Conservation (phyloP, 2,888 invertebrate species). For the Cryptocephalus moraei region DNA sequence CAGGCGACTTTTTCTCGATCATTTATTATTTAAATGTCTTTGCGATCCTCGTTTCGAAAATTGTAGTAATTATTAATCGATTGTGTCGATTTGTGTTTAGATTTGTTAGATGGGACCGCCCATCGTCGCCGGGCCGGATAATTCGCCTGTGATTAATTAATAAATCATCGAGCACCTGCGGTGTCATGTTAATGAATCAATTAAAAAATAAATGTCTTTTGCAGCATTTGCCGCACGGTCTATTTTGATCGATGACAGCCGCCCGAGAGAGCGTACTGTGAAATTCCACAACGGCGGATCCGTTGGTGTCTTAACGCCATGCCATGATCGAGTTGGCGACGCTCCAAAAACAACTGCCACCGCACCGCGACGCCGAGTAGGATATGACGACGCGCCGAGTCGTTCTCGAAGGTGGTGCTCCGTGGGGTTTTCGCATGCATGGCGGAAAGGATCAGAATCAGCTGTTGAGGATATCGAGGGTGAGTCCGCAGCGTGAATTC, state of each 20-base stretch:
- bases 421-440: constrained; percentile 85
- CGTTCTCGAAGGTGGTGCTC: constrained; percentile 69
- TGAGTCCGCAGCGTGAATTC: constrained; percentile 37
- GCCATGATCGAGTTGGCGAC: constrained; percentile 19
- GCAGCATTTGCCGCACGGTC: constrained; percentile 4
- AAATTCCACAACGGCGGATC: constrained; percentile 2
- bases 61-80: too few relatives aligned
- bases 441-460: constrained; percentile 72
- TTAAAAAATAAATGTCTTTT: not conserved
- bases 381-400: constrained; percentile 63
- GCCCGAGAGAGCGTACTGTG: constrained; percentile 5
- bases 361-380: constrained; percentile 9
- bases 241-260: constrained; percentile 23
- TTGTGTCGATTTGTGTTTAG: too few relatives aligned
- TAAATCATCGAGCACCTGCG: not conserved
- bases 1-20: too few relatives aligned
- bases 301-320: not conserved
- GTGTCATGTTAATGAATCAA: not conserved
- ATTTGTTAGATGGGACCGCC: too few relatives aligned
- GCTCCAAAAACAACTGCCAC: constrained; percentile 13
- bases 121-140: too few relatives aligned
- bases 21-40: not conserved
- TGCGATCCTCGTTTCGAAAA: not conserved
- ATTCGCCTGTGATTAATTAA: not conserved
- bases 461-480: constrained; percentile 70